Evolutionary conservation across 2,797 vertebrate species (phyloP).

Genomic region (Sebastes flavidus): DNA sequence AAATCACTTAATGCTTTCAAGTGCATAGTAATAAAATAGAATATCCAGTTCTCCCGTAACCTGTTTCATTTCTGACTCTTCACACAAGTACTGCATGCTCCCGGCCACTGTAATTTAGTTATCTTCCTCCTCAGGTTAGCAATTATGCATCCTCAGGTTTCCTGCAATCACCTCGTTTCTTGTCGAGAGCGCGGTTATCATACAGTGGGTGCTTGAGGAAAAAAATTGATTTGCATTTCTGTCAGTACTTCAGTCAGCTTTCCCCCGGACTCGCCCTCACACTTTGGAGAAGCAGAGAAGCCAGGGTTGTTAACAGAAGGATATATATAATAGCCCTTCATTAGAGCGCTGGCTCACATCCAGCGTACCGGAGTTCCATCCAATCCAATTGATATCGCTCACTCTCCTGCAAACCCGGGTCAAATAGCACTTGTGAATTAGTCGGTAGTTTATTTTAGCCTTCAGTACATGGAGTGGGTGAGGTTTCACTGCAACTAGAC

Average conservation of each 20-base stretch:
- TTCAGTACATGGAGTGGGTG: background rate
- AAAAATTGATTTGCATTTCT: slow-evolving; percentile 60
- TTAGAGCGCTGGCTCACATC: slow-evolving; percentile 28
- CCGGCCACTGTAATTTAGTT: background rate
- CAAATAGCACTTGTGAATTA: slow-evolving; percentile 31
- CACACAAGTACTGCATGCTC: background rate
- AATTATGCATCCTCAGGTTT: slow-evolving; percentile 37
- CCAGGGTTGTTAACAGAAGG: slow-evolving; percentile 41
- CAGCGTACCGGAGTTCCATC: slow-evolving; percentile 25
- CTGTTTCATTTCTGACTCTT: background rate
- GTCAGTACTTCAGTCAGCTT: slow-evolving; percentile 43
- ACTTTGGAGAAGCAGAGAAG: slow-evolving; percentile 41
- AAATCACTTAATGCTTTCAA: background rate
- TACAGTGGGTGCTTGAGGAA: slow-evolving; percentile 37
- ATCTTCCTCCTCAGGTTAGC: slow-evolving; percentile 25
- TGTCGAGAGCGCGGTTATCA: slow-evolving; percentile 53
- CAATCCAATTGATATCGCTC: slow-evolving; percentile 2
- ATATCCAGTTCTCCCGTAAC: background rate
- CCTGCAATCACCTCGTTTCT: slow-evolving; percentile 40
- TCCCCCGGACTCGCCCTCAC: slow-evolving; percentile 3
- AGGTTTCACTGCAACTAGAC: background rate
- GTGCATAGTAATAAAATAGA: background rate
- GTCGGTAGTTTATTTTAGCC: slow-evolving; percentile 43
- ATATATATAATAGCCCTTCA: slow-evolving; percentile 50
- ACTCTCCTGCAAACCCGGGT: slow-evolving; percentile 19